Evolutionary conservation across 2,888 invertebrate genomes (phyloP).

Genomic region (Vannuccia rotundouncinata): DNA sequence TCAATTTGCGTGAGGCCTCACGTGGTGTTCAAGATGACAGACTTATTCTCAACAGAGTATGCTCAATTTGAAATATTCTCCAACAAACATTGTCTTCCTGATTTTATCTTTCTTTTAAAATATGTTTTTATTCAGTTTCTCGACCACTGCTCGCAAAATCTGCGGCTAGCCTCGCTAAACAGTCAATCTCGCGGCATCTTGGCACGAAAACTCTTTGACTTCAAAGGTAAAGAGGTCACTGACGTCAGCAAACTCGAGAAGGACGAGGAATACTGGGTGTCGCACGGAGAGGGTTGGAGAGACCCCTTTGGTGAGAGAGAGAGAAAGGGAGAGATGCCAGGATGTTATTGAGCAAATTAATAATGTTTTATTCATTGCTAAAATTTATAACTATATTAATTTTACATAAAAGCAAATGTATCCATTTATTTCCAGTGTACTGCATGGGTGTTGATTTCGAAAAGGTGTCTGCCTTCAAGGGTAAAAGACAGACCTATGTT

Average conservation of each 20-base stretch:
- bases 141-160: constrained; percentile 45
- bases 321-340: too few relatives aligned
- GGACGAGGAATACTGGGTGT: constrained; percentile 53
- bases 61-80: not conserved
- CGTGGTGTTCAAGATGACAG: constrained; percentile 45
- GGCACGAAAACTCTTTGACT: constrained; percentile 49
- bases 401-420: too few relatives aligned
- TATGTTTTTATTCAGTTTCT: constrained; percentile 40
- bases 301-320: constrained; percentile 45
- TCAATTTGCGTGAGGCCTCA: constrained; percentile 50
- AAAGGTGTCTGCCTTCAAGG: not conserved
- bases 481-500: not conserved
- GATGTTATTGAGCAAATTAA: too few relatives aligned
- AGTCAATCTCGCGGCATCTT: constrained; percentile 47
- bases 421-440: not conserved
- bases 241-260: constrained; percentile 46
- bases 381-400: too few relatives aligned
- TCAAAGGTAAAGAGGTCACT: constrained; percentile 48
- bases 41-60: constrained; percentile 41
- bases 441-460: not conserved
- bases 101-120: too few relatives aligned
- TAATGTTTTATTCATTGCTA: too few relatives aligned
- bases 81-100: not conserved
- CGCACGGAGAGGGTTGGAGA: constrained; percentile 49
- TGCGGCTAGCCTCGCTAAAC: constrained; percentile 43